phyloP scores from a whole-genome alignment of 1,140 invertebrate genomes.

The Centruroides vittatus region DNA sequence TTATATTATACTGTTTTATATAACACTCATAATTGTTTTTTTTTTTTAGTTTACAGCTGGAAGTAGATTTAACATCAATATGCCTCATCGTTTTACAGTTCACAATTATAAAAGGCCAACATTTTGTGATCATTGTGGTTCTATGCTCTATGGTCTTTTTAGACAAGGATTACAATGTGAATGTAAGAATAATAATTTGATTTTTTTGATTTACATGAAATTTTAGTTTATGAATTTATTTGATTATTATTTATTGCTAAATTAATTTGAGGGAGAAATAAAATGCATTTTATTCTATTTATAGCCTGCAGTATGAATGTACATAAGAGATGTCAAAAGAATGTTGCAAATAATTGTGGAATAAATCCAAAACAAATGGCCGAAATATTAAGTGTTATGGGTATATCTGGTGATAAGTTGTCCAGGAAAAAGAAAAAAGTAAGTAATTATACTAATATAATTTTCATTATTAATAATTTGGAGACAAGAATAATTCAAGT shows the following conservation, averaged over 20 bases:
- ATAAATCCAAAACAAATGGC: conserved; percentile 95
- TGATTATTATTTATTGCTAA: too few species aligned
- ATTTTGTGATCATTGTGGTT: conserved; percentile 99
- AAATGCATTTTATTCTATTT: not conserved
- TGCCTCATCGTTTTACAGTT: conserved; percentile 72
- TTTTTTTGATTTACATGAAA: too few species aligned
- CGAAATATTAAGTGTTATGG: conserved; percentile 74
- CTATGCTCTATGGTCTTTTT: conserved; percentile 86
- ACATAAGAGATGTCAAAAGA: conserved; percentile 96
- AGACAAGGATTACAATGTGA: conserved; percentile 96
- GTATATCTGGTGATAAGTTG: conserved; percentile 80
- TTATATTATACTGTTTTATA: not conserved
- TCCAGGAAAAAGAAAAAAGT: conserved; percentile 50
- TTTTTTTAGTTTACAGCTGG: conserved; percentile 31
- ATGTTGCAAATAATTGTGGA: conserved; percentile 98
- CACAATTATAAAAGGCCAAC: conserved; percentile 96
- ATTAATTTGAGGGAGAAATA: not conserved
- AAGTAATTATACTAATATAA: not conserved
- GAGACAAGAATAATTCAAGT: too few species aligned
- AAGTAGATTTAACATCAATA: conserved; percentile 91
- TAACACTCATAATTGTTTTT: not conserved
- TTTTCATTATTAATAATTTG: too few species aligned
- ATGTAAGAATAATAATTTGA: conserved; percentile 39
- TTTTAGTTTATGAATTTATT: not conserved
- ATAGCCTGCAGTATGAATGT: conserved; percentile 91